Conservation (phyloP, 2,888 invertebrate species). For the Noctua janthina region DNA sequence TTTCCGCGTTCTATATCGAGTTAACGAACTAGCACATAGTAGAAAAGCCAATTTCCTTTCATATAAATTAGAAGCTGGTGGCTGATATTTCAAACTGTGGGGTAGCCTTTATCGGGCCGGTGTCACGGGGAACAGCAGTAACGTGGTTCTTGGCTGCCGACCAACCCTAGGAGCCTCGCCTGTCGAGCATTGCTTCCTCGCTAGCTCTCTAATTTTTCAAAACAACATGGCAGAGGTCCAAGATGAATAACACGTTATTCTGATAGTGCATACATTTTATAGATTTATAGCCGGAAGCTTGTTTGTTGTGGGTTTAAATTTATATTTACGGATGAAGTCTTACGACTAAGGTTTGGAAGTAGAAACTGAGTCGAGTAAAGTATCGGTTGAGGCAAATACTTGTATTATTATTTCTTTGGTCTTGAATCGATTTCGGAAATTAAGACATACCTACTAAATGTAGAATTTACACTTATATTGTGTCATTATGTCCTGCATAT, state of each 20-base stretch:
- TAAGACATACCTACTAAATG: no score
- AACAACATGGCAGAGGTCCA: slow-evolving; percentile 85
- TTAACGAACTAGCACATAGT: slow-evolving; percentile 60
- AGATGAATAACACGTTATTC: slow-evolving; percentile 79
- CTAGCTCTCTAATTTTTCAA: slow-evolving; percentile 84
- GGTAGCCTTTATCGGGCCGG: slow-evolving; percentile 67
- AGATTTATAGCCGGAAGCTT: slow-evolving; percentile 70
- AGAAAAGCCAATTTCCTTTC: slow-evolving; percentile 67
- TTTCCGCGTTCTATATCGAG: slow-evolving; percentile 46
- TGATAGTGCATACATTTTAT: slow-evolving; percentile 77
- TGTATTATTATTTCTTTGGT: no score
- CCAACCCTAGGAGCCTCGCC: slow-evolving; percentile 76
- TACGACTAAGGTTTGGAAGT: neutral
- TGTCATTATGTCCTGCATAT: no score
- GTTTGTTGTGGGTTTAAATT: slow-evolving; percentile 59
- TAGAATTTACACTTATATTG: no score
- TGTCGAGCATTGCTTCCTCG: slow-evolving; percentile 68
- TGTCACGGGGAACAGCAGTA: slow-evolving; percentile 73
- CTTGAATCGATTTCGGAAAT: no score
- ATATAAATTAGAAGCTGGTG: slow-evolving; percentile 66
- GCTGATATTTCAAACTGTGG: slow-evolving; percentile 68
- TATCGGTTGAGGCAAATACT: neutral
- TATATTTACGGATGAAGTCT: slow-evolving; percentile 4
- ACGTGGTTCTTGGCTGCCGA: slow-evolving; percentile 78
- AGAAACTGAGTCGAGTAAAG: neutral